These are phyloP conservation scores for Solenopsis fugax DNA, from an alignment of 1,140 invertebrate genomes.

Conservation along the genomic window DNA sequence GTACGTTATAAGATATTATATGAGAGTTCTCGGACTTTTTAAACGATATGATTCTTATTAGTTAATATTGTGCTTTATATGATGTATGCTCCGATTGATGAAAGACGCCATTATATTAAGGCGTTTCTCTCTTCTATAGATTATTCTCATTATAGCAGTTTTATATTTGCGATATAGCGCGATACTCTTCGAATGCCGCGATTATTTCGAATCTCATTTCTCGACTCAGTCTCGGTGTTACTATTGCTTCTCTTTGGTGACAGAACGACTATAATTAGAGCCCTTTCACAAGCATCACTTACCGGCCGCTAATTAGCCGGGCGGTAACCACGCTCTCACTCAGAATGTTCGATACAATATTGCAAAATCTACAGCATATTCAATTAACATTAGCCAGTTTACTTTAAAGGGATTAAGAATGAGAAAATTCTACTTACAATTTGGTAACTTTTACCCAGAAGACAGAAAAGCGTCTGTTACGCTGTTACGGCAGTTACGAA, in stretches of 20 bases:
- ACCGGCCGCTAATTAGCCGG: background rate
- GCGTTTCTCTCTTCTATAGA: background rate
- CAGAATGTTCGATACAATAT: background rate
- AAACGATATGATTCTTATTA: background rate
- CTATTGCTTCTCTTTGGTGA: background rate
- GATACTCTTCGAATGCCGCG: no score
- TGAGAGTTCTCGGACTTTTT: background rate
- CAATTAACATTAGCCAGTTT: no score
- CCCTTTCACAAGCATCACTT: no score
- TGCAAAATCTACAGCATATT: no score
- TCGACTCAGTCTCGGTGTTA: background rate
- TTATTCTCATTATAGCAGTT: no score
- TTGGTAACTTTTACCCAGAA: background rate
- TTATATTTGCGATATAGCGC: no score
- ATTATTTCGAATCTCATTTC: background rate
- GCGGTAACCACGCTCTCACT: background rate
- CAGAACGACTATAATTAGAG: background rate
- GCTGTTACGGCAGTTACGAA: background rate
- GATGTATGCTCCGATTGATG: no score
- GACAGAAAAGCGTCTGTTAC: background rate
- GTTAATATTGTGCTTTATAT: background rate
- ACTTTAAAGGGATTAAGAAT: background rate
- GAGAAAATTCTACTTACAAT: background rate
- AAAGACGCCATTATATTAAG: background rate
- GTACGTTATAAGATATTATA: background rate